phyloP scores from a whole-genome alignment of 1,140 invertebrate species.

The Anastrepha obliqua region DNA sequence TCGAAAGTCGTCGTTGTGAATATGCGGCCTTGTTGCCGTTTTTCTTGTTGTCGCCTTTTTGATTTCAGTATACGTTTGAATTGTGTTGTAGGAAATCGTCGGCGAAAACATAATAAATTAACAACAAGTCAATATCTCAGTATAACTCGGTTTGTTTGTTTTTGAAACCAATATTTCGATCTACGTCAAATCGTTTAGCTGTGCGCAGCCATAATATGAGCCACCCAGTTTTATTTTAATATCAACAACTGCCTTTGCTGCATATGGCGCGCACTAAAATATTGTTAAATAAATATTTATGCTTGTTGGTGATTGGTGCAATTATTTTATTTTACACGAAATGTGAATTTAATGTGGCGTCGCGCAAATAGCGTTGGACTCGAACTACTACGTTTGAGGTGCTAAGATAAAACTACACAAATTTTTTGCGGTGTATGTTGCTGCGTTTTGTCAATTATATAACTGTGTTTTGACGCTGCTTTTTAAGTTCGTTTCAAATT shows the following conservation, averaged over 20 bases:
- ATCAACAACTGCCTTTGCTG: too few species aligned
- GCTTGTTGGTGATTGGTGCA: too few species aligned
- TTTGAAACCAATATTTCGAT: too few species aligned
- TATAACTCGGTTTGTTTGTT: too few species aligned
- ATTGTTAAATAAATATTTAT: too few species aligned
- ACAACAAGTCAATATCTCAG: not conserved
- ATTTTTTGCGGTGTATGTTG: not conserved
- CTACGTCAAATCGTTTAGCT: too few species aligned
- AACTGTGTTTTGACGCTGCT: not conserved
- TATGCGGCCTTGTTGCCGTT: not conserved
- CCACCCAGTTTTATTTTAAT: too few species aligned
- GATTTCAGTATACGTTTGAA: not conserved
- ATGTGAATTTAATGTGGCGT: too few species aligned
- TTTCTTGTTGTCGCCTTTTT: not conserved
- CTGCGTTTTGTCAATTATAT: not conserved
- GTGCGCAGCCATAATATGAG: too few species aligned
- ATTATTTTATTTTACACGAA: too few species aligned
- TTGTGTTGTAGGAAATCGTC: conserved; percentile 13
- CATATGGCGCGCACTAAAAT: too few species aligned
- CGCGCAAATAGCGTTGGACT: too few species aligned
- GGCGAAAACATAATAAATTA: conserved; percentile 2
- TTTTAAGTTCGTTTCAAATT: not conserved
- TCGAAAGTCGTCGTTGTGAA: not conserved
- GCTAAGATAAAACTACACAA: not conserved
- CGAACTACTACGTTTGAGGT: not conserved